Evolutionary conservation across 2,797 vertebrate species (phyloP), one percentile per base, ranked within the genome.

Genomic region (Hirundo rustica): DNA sequence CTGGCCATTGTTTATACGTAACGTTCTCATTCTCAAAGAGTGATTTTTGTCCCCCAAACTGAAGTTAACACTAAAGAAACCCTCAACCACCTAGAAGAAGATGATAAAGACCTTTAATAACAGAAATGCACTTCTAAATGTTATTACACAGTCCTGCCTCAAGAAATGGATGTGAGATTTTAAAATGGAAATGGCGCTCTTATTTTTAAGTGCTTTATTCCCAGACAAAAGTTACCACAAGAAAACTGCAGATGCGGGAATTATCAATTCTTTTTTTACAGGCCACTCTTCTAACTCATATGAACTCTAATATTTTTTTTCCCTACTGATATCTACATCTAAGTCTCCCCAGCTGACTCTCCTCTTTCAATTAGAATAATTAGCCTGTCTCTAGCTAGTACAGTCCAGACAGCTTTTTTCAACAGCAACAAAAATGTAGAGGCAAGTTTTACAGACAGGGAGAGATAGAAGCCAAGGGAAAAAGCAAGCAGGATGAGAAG

Each of bases 1-100:
- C 85, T 98, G 98, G 27, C 99, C 99, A 0, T 98, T 85, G 96
- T 99, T 98, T 65, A 99, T 96, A 16, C 94, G 97, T 53, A 98
- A 97, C 13, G 97, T 96, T 3, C 87, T 94, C 79, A 99, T 95
- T 23, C 73, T 97, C 84, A 99, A 96, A n/a, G 96, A 82, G 76
- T 98, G 97, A 47, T 93, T 96, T 8, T 98, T 97, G 23, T 98
- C 98, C 3, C 98, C 98, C 44, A 98, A 95, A 96, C 98, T 97
- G 92, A 98, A 97, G 3, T 98, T 98, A 36, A 98, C 97, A 0
- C 97, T 96, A 76, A 99, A 97, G 89, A 97, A 97, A 57, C 99
- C 99, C 17, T 98, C 98, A 16, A 45, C 40, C 62, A 99, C 96
- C 99, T 99, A 96, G 70, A 64, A 48, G 42, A 88, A 65, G 54